phyloP scores from a whole-genome alignment of 2,888 invertebrate genomes.

The Heliconius ismenius region DNA sequence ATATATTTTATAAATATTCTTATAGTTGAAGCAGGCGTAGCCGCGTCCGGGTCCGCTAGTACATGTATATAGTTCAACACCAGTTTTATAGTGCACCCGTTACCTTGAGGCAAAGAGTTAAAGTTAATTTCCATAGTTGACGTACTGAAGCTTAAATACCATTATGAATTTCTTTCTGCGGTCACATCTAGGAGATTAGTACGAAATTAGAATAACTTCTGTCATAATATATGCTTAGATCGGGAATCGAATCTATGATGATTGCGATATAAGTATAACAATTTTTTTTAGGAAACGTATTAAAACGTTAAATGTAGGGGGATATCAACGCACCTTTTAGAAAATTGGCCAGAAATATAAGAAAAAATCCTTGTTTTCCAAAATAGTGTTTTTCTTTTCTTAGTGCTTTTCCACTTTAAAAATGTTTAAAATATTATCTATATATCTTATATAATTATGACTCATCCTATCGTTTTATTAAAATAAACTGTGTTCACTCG shows the following conservation, averaged over 20 bases:
- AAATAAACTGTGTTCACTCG: slow-evolving; percentile 19
- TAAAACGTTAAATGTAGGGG: no score
- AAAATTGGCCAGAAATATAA: no score
- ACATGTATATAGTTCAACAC: not conserved
- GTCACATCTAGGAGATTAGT: not conserved
- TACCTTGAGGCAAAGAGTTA: not conserved
- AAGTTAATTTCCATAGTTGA: not conserved
- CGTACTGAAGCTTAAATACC: not conserved
- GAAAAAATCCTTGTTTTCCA: not conserved
- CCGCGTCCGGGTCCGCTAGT: no score
- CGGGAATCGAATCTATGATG: not conserved
- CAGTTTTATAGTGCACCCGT: not conserved
- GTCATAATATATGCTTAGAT: not conserved
- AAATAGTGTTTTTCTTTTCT: not conserved
- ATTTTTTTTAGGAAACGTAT: no score
- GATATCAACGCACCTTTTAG: no score
- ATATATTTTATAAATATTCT: no score
- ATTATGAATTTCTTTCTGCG: not conserved
- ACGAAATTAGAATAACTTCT: not conserved
- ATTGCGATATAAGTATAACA: no score
- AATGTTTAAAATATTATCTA: not conserved
- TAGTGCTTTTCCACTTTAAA: not conserved
- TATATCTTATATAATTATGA: not conserved
- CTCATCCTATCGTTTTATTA: not conserved
- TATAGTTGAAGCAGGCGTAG: no score